These are phyloP conservation scores for Pseudococcus jackbeardsleyi DNA, from an alignment of 2,888 invertebrate species.

Conservation along the genomic window DNA sequence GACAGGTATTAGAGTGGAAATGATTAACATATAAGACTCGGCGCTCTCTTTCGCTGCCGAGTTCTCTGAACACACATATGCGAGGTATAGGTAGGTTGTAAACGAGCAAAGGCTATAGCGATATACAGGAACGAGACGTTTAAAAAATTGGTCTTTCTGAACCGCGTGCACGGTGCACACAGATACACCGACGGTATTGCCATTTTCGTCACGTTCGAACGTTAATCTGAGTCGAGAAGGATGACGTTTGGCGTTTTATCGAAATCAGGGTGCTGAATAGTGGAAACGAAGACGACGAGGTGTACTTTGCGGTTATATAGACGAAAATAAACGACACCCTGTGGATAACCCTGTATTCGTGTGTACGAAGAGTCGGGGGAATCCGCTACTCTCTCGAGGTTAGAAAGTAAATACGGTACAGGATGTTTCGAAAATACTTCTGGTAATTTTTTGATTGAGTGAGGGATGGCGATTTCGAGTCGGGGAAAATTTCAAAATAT, in stretches of 20 bases:
- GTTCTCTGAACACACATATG: not conserved
- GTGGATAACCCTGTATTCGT: not conserved
- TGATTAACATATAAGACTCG: slow-evolving; percentile 26
- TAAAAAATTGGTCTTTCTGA: not conserved
- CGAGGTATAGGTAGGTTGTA: not conserved
- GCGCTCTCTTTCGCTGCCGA: not conserved
- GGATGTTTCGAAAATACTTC: not conserved
- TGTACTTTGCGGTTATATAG: slow-evolving; percentile 3
- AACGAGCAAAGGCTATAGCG: not conserved
- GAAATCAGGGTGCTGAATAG: not conserved
- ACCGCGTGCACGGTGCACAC: not conserved
- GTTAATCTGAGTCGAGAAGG: slow-evolving; percentile 19
- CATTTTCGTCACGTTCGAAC: slow-evolving; percentile 9
- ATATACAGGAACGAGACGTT: slow-evolving; percentile 10
- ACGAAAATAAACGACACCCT: not conserved
- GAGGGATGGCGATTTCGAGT: no score
- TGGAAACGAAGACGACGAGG: not conserved
- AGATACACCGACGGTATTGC: not conserved
- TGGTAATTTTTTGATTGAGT: no score
- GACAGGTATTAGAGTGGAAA: slow-evolving; percentile 47
- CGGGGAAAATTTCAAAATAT: no score
- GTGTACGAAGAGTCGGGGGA: not conserved
- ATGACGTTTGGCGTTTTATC: slow-evolving; percentile 11
- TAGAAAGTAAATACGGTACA: not conserved
- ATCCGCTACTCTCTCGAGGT: not conserved